Conservation (phyloP, 2,797 vertebrate species). For the Anas georgica region DNA sequence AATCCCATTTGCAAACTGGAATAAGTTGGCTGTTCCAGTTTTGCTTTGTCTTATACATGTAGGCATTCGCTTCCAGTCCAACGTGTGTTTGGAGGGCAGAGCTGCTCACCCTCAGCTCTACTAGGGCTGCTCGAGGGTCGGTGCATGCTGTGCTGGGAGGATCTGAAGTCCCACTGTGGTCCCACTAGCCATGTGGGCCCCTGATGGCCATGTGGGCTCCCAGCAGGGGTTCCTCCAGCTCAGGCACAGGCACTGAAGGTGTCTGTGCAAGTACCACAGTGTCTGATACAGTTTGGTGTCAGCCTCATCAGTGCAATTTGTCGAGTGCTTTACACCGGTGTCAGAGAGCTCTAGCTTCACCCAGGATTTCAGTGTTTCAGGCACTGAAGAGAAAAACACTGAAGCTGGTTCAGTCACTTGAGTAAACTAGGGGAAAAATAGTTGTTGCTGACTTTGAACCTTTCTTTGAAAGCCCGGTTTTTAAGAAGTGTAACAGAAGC, state of each 20-base stretch:
- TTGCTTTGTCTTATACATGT: background rate
- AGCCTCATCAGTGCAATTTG: background rate
- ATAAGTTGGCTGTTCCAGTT: background rate
- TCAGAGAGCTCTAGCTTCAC: background rate
- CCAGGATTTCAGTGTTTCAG: background rate
- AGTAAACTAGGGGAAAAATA: background rate
- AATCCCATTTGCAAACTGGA: background rate
- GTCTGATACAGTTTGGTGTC: background rate
- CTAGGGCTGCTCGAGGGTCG: background rate
- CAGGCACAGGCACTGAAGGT: background rate
- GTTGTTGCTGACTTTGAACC: background rate
- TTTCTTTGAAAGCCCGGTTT: background rate
- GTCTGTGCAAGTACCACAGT: background rate
- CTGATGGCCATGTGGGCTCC: no score
- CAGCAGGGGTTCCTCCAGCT: background rate
- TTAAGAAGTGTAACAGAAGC: background rate
- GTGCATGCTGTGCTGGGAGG: background rate
- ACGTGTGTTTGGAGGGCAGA: background rate
- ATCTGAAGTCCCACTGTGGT: background rate
- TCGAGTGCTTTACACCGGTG: background rate
- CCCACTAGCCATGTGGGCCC: background rate
- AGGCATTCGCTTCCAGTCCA: rapidly evolving
- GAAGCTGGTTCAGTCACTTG: background rate
- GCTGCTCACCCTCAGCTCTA: background rate
- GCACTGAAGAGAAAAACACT: background rate